Base-by-base conservation (phyloP, 2,113 vertebrate species). In the Python bivittatus region DNA sequence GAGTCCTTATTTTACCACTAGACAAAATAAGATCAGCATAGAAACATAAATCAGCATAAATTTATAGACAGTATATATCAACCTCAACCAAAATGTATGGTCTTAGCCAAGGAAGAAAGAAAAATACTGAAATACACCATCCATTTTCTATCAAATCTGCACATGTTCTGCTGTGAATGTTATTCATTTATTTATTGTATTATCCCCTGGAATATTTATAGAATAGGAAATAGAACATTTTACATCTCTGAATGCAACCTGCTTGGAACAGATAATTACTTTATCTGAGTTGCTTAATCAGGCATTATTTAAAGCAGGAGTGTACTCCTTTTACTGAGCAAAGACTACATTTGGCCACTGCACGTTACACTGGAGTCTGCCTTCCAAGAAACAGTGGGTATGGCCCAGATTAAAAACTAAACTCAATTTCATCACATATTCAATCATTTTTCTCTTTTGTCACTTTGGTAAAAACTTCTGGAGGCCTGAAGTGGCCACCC, bases 1-100 rank as follows among this genome's bases (percentile, higher is more conserved):
- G 94, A 22, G 91, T 95, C 93, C 97, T 97, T 57, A 97, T 95
- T 33, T 94, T 97, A 6, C 99, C 99, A 93, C 99, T 99, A 94
- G 52, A 96, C 1, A 96, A 96, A 93, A 68, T 0, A 72, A 92
- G 1, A 1, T 33, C 0, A 0, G 79, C 94, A 87, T 29, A 92
- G 0, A 92, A 84, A 4, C 0, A 86, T 86, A 9, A 9, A 60
- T 0, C 23, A 58, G n/a, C n/a, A n/a, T n/a, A n/a, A n/a, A n/a
- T n/a, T n/a, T n/a, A n/a, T n/a, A 0, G 0, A 0, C 0, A 25
- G 33, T 53, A 20, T 88, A 8, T 48, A 29, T 64, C 10, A n/a
- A 38, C 2, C 15, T 54, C 22, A 22, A 29, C 15, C 53, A 58
- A 79, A 42, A 22, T 79, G 6, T 79, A 22, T 38, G 33, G 0